phyloP scores from a whole-genome alignment of 2,797 vertebrate genomes.

The Anolis apletophallus region DNA sequence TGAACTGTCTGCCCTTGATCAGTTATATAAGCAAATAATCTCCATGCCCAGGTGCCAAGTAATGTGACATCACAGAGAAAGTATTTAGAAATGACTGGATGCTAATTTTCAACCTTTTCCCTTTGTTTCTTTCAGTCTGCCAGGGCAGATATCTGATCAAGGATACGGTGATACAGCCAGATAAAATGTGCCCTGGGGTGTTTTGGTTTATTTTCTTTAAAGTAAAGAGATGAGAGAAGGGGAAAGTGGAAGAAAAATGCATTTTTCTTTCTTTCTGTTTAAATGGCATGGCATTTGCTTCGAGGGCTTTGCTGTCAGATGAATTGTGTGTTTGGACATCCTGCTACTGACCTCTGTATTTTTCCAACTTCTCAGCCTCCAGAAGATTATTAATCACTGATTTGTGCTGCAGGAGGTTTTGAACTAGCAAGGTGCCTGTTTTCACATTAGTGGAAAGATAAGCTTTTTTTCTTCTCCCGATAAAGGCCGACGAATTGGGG shows the following conservation, averaged over 20 bases:
- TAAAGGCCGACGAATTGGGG: slow-evolving; percentile 25
- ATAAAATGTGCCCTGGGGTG: not conserved
- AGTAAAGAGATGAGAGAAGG: not conserved
- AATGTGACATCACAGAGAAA: slow-evolving; percentile 45
- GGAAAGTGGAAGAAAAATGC: slow-evolving; percentile 37
- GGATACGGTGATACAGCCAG: not conserved
- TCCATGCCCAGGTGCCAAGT: not conserved
- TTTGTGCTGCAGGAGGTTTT: slow-evolving; percentile 19
- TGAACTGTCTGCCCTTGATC: slow-evolving; percentile 51
- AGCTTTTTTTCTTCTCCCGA: slow-evolving; percentile 6
- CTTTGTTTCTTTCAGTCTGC: slow-evolving; percentile 43
- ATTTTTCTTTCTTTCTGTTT: slow-evolving; percentile 36
- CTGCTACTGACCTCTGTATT: not conserved
- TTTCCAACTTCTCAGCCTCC: slow-evolving; percentile 36
- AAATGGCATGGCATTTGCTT: slow-evolving; percentile 1
- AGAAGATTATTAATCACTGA: slow-evolving; percentile 54
- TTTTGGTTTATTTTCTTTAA: not conserved
- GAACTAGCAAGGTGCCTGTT: slow-evolving; percentile 26
- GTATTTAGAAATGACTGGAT: slow-evolving; percentile 23
- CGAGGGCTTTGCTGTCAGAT: slow-evolving; percentile 41
- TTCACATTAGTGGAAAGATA: slow-evolving; percentile 22
- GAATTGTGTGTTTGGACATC: slow-evolving; percentile 12
- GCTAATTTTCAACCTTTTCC: slow-evolving; percentile 39
- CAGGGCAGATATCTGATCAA: slow-evolving; percentile 37
- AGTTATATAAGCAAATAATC: slow-evolving; percentile 21